phyloP scores from a whole-genome alignment of 2,888 invertebrate genomes.

The Tillus elongatus region DNA sequence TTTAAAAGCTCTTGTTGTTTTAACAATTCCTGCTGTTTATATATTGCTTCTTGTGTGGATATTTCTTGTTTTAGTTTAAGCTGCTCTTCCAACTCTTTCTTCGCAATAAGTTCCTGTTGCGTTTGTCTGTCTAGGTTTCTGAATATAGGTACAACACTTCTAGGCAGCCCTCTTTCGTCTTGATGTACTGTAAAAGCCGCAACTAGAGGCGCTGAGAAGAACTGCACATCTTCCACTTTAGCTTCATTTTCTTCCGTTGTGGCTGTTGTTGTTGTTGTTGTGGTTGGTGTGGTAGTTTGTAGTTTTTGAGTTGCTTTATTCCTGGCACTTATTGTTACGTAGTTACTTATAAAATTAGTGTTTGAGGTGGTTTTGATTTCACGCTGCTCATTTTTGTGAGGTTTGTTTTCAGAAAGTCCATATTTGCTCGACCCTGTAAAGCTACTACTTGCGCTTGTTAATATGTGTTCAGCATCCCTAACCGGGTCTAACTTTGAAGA shows the following conservation, averaged over 20 bases:
- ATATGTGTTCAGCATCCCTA: constrained; percentile 29
- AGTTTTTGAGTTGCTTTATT: constrained; percentile 14
- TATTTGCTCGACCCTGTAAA: constrained; percentile 22
- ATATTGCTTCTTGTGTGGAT: constrained; percentile 14
- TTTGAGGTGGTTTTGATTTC: constrained; percentile 10
- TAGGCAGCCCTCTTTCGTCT: constrained; percentile 68
- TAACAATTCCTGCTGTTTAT: constrained; percentile 20
- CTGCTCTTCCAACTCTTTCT: constrained; percentile 18
- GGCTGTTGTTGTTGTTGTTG: constrained; percentile 47
- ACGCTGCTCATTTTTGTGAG: constrained; percentile 16
- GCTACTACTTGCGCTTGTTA: constrained; percentile 32
- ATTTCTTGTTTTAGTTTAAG: constrained; percentile 21
- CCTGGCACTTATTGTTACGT: background rate
- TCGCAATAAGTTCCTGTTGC: constrained; percentile 17
- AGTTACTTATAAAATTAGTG: constrained; percentile 4
- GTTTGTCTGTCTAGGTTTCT: constrained; percentile 40
- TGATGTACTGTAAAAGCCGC: constrained; percentile 81
- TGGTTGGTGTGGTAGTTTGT: constrained; percentile 19
- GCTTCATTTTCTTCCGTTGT: constrained; percentile 60
- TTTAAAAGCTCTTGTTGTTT: background rate
- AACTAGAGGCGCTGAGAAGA: constrained; percentile 71
- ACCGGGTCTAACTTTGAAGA: constrained; percentile 16
- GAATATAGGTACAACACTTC: constrained; percentile 66
- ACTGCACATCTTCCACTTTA: constrained; percentile 63
- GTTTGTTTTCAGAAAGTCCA: no score